phyloP scores from a whole-genome alignment of 1,140 invertebrate species.

The Diprion similis region DNA sequence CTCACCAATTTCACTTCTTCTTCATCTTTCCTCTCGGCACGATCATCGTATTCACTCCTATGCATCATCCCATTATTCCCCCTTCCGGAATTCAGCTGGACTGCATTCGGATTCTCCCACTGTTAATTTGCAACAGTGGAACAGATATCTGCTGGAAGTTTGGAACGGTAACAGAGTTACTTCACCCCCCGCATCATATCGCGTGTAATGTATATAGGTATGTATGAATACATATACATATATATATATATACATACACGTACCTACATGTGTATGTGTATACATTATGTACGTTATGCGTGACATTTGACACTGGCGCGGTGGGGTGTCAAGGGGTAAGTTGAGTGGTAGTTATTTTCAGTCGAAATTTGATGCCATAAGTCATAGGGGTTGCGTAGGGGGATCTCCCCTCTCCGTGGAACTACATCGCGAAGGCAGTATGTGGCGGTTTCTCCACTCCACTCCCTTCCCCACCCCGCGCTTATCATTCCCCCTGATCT shows the following conservation, averaged over 20 bases:
- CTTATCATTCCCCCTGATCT: not conserved
- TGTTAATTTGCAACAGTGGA: not conserved
- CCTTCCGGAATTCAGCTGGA: not conserved
- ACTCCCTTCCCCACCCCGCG: not conserved
- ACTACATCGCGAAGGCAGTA: not conserved
- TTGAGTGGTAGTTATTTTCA: slow-evolving; percentile 7
- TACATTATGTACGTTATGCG: not conserved
- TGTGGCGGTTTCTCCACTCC: not conserved
- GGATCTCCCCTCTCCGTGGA: not conserved
- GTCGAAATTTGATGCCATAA: slow-evolving; percentile 7
- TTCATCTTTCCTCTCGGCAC: too few species aligned
- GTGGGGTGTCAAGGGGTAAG: slow-evolving; percentile 2
- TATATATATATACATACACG: too few species aligned
- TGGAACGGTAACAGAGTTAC: not conserved
- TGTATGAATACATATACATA: too few species aligned
- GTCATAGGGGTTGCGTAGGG: not conserved
- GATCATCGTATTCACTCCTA: too few species aligned
- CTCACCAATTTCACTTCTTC: too few species aligned
- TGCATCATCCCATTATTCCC: too few species aligned
- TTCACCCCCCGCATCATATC: not conserved
- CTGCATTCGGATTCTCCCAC: not conserved
- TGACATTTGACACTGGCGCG: not conserved
- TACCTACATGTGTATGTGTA: too few species aligned
- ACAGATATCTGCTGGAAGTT: not conserved
- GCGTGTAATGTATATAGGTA: too few species aligned